Conservation (phyloP, 2,113 vertebrate species). For the Hemichromis elongatus region DNA sequence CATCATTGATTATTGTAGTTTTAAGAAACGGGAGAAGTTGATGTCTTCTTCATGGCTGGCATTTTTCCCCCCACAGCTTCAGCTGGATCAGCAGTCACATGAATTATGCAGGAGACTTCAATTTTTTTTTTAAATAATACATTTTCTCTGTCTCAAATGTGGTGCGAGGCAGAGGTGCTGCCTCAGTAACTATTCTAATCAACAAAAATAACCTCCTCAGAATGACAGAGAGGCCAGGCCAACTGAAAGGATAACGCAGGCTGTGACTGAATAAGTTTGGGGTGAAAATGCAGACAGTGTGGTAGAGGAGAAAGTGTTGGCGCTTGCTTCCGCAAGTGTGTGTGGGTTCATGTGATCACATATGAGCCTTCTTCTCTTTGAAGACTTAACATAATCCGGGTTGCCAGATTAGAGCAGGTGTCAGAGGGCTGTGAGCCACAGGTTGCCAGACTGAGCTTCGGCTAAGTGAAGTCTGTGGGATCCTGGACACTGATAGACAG, state of each 20-base stretch:
- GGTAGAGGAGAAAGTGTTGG: background rate
- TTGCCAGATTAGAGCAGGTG: constrained; percentile 64
- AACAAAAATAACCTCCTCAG: background rate
- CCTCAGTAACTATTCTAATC: background rate
- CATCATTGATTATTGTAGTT: background rate
- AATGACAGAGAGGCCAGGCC: background rate
- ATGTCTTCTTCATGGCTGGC: background rate
- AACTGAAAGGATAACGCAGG: background rate
- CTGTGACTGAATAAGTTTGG: background rate
- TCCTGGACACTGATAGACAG: constrained; percentile 62
- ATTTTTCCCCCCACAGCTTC: background rate
- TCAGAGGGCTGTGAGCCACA: constrained; percentile 44
- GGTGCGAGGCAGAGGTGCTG: background rate
- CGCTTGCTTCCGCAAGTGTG: background rate
- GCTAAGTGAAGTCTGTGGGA: constrained; percentile 60
- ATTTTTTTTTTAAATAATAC: background rate
- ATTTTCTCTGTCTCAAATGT: background rate
- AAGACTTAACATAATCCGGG: constrained; percentile 55
- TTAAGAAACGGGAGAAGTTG: background rate
- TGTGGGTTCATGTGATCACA: constrained; percentile 27
- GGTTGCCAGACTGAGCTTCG: constrained; percentile 52
- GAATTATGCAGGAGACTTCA: background rate
- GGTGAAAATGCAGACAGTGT: background rate
- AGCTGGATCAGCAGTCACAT: background rate
- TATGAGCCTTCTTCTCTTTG: constrained; percentile 40